phyloP scores from a whole-genome alignment of 2,113 vertebrate genomes.

The Indicator indicator region DNA sequence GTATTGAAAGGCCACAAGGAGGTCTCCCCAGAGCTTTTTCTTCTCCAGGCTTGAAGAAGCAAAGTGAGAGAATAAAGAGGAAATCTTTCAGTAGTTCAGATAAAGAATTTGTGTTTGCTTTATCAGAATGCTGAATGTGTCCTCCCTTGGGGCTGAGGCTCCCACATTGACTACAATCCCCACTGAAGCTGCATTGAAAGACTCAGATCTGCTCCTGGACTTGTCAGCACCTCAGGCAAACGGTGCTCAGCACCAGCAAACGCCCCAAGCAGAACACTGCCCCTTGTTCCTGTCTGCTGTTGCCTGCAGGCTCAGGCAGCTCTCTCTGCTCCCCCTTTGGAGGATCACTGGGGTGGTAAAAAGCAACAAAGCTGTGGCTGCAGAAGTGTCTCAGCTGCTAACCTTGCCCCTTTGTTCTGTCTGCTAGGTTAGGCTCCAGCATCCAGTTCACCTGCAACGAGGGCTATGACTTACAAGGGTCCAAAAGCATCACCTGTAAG shows the following conservation, averaged over 20 bases:
- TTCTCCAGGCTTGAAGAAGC: background rate
- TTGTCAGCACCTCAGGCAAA: background rate
- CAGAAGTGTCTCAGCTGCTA: background rate
- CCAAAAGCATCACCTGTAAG: constrained; percentile 97
- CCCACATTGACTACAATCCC: background rate
- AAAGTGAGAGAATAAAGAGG: background rate
- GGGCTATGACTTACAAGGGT: constrained; percentile 96
- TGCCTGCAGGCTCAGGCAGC: background rate
- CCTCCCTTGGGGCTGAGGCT: background rate
- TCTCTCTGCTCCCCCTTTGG: background rate
- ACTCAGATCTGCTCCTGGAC: background rate
- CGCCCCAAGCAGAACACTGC: background rate
- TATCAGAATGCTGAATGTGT: rapidly evolving
- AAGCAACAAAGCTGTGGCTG: background rate
- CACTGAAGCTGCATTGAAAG: background rate
- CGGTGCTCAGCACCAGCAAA: rapidly evolving
- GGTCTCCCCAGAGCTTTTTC: background rate
- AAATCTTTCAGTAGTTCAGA: background rate
- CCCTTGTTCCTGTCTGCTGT: background rate
- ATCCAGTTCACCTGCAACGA: constrained; percentile 97
- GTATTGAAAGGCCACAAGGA: background rate
- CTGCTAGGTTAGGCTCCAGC: constrained; percentile 90
- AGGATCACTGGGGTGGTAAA: background rate
- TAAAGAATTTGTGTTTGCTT: background rate
- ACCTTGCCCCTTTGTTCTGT: background rate